A percentile compares a stretch with the other conserved stretches of the same genome.
Evolutionary conservation across 2,113 vertebrate species (phyloP).

Genomic region (Malaclemys terrapin): DNA sequence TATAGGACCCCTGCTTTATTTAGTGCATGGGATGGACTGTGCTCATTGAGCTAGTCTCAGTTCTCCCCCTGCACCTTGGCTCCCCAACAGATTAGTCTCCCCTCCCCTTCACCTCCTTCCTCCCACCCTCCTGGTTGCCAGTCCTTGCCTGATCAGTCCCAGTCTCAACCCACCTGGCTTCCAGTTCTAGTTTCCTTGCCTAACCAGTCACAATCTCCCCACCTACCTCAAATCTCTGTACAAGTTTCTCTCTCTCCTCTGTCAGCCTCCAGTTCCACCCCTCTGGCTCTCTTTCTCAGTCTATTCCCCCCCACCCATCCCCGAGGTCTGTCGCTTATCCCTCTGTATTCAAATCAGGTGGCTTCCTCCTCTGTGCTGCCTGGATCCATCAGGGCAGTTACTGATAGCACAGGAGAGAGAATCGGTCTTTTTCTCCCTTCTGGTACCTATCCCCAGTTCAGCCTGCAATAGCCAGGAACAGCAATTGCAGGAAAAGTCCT

Average conservation of each 20-base stretch:
- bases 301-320: neutral
- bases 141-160: no score
- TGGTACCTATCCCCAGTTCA: neutral
- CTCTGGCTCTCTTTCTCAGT: neutral
- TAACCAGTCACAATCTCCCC: neutral
- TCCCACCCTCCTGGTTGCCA: neutral
- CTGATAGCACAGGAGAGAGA: neutral
- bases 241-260: neutral
- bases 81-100: no score
- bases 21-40: no score
- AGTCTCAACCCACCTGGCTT: neutral
- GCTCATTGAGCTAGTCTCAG: no score
- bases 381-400: neutral
- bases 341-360: neutral
- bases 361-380: neutral
- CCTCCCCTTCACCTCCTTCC: neutral
- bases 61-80: no score
- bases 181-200: neutral
- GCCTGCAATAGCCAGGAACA: neutral
- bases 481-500: neutral
- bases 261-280: neutral
- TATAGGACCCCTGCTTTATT: no score
- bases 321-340: neutral
- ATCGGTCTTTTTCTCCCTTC: accelerated
- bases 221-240: neutral